A percentile compares a stretch with the other conserved stretches of the same genome.
phyloP scores from a whole-genome alignment of 2,113 vertebrate species.

The Tachysurus vachellii region DNA sequence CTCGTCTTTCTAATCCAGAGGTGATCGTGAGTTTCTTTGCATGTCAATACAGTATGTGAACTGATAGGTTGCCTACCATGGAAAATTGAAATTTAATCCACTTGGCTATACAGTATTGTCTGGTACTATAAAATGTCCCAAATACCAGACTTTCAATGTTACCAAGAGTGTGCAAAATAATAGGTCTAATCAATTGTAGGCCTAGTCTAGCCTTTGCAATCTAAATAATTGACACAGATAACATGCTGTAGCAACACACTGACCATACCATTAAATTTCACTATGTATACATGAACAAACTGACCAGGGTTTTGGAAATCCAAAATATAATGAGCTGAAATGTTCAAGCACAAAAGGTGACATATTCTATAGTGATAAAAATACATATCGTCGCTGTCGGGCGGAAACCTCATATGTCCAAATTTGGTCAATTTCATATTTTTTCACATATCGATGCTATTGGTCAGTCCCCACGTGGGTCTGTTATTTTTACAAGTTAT shows the following conservation, averaged over 20 bases:
- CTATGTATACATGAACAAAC: neutral
- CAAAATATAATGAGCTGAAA: neutral
- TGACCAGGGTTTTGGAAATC: neutral
- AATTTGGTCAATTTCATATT: too few relatives aligned
- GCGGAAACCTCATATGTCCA: too few relatives aligned
- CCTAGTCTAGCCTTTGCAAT: neutral
- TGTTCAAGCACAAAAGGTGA: neutral
- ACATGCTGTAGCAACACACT: neutral
- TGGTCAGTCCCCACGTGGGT: too few relatives aligned
- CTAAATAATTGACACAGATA: neutral
- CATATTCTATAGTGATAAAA: too few relatives aligned
- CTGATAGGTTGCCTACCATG: conserved; percentile 31
- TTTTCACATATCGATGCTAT: too few relatives aligned
- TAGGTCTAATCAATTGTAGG: too few relatives aligned
- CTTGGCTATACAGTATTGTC: neutral
- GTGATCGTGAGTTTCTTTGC: conserved; percentile 67
- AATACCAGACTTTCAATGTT: neutral
- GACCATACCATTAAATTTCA: neutral
- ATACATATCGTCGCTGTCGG: too few relatives aligned
- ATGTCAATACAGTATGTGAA: conserved; percentile 64
- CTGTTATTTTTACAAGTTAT: too few relatives aligned
- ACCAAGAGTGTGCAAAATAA: neutral
- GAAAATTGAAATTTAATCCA: conserved; percentile 14
- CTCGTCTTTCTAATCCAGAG: conserved; percentile 64
- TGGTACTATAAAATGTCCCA: neutral